Percentiles rank a stretch among this genome's conserved stretches.
These are phyloP conservation scores for Manis javanica DNA, from an alignment of 2,797 vertebrate genomes.

Conservation along the genomic window DNA sequence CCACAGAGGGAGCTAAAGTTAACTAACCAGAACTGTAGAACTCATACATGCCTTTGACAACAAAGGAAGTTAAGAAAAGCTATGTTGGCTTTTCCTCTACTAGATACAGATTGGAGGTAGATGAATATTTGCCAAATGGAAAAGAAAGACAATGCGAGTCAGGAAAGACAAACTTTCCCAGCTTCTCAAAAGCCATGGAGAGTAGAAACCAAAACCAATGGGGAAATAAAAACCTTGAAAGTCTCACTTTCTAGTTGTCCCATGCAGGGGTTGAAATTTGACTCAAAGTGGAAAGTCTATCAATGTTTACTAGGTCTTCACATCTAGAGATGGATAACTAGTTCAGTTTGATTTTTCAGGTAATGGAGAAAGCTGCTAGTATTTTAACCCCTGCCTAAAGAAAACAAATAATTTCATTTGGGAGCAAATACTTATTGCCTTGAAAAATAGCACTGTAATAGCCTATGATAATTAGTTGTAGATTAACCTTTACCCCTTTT, in stretches of 20 bases:
- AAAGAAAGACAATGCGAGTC: constrained; percentile 67
- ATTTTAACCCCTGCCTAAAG: constrained; percentile 84
- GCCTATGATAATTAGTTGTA: constrained; percentile 87
- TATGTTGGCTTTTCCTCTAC: constrained; percentile 77
- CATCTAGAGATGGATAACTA: constrained; percentile 69
- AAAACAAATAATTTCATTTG: constrained; percentile 80
- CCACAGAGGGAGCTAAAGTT: constrained; percentile 83
- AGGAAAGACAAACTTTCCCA: constrained; percentile 77
- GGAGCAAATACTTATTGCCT: constrained; percentile 88
- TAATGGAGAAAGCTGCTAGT: constrained; percentile 81
- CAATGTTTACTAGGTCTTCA: constrained; percentile 62
- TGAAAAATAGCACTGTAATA: constrained; percentile 89
- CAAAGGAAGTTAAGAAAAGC: constrained; percentile 73
- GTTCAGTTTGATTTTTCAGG: constrained; percentile 71
- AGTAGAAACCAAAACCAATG: constrained; percentile 80
- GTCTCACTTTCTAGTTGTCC: constrained; percentile 83
- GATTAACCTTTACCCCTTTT: constrained; percentile 88
- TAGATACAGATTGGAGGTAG: constrained; percentile 75
- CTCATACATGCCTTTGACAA: constrained; percentile 77
- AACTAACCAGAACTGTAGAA: constrained; percentile 74
- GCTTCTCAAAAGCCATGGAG: constrained; percentile 77
- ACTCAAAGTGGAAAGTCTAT: constrained; percentile 72
- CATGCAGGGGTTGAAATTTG: constrained; percentile 79
- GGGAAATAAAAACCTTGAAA: constrained; percentile 82
- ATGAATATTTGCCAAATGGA: constrained; percentile 80